Conservation (phyloP, 2,113 vertebrate species). For the Apodemus sylvaticus region DNA sequence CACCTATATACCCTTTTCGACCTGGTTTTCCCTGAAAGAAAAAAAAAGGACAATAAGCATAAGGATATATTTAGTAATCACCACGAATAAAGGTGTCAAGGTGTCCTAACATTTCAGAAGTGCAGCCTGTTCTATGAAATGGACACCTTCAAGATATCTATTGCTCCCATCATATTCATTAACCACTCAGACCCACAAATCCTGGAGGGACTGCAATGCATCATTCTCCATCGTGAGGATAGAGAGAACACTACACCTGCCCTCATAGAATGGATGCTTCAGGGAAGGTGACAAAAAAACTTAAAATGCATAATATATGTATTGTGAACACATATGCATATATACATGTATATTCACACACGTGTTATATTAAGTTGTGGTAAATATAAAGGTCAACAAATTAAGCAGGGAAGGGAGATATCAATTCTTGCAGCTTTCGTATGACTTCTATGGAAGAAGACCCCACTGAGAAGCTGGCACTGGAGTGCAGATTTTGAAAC, state of each 20-base stretch:
- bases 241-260: not conserved
- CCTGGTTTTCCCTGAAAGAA: conserved; percentile 92
- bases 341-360: not conserved
- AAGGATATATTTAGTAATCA: not conserved
- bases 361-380: not conserved
- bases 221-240: not conserved
- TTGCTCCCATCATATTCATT: not conserved
- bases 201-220: not conserved
- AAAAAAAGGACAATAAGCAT: not conserved
- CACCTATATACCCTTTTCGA: conserved; percentile 91
- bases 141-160: not conserved
- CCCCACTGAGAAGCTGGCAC: not conserved
- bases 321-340: not conserved
- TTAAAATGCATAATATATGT: not conserved
- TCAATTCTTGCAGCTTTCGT: not conserved
- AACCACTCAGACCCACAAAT: not conserved
- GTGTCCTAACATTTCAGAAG: not conserved
- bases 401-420: not conserved
- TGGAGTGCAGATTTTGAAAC: not conserved
- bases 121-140: not conserved
- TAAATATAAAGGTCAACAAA: not conserved
- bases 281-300: not conserved
- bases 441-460: not conserved
- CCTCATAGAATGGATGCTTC: not conserved
- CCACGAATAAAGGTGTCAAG: conserved; percentile 26